Evolutionary conservation across 2,113 vertebrate genomes (phyloP), one percentile per base, ranked within the genome.

Genomic region (Phaethon lepturus): DNA sequence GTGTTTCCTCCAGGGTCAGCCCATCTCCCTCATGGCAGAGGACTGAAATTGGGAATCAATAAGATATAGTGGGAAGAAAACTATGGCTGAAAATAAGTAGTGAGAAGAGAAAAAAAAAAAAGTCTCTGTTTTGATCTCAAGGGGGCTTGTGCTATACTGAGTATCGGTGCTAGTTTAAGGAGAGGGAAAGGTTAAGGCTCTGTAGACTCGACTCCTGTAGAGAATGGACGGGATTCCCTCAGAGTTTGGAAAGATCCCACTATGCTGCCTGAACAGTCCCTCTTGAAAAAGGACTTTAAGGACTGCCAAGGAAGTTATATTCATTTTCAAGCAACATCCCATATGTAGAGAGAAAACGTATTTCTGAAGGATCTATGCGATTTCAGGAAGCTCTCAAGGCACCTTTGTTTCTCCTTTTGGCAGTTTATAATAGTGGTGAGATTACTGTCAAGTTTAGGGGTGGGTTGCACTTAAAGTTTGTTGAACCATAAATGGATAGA

Each of bases 71-170:
- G 7, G 31, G 49, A 52, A 75, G 40, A 59, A 73, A 86, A 62
- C 19, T 3, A 28, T 42, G 35, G 13, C 64, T 86, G 67, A 52
- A 74, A 44, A 82, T 15, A 67, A 38, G 23, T 7, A 17, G 14
- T 17, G 42, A 26, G 59, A 28, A 62, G n/a, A 52, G 20, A 55
- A 47, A 20, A 49, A 74, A 42, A 74, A n/a, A 7, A 7, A 23
- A 6, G 11, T 31, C 24, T 67, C 3, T 7, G 9, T 45, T 78
- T 55, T 64, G 38, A 75, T n/a, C n/a, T 13, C 13, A 3, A 26
- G 22, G 15, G 33, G 9, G 10, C 22, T 47, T 2, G 0, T 82
- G 45, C 9, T 0, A 0, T 14, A 2, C 17, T 8, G 25, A 45
- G 5, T 22, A 9, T 40, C 23, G 4, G 53, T 22, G 38, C 56